phyloP scores from a whole-genome alignment of 2,888 invertebrate genomes.

The Acanthosoma haemorrhoidale region DNA sequence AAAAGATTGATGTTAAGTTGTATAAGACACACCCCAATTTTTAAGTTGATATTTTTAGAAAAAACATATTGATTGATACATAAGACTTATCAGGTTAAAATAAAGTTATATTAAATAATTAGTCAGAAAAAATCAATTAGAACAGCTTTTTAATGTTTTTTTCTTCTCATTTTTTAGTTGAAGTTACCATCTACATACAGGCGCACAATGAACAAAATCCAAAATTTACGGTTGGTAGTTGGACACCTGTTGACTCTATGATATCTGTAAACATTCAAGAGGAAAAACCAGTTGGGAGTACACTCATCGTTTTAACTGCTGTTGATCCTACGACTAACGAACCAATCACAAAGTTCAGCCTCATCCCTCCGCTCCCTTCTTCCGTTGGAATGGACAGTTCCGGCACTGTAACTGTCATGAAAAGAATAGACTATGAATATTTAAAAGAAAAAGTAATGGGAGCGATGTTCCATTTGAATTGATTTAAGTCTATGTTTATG shows the following conservation, averaged over 20 bases:
- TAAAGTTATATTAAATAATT: no score
- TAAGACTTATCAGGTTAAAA: no score
- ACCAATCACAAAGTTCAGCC: conserved; percentile 40
- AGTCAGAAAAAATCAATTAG: no score
- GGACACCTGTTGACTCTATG: conserved; percentile 64
- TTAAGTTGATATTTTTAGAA: not conserved
- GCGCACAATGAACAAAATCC: conserved; percentile 72
- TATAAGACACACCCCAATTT: no score
- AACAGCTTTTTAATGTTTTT: no score
- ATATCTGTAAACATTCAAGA: conserved; percentile 65
- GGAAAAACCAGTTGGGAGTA: conserved; percentile 69
- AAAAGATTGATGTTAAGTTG: no score
- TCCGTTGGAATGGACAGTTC: conserved; percentile 39
- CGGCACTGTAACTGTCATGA: conserved; percentile 68
- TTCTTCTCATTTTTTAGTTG: conserved; percentile 52
- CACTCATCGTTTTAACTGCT: conserved; percentile 61
- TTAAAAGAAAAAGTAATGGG: conserved; percentile 56
- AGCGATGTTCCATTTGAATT: no score
- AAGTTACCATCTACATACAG: conserved; percentile 71
- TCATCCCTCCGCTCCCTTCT: conserved; percentile 39
- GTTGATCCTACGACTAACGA: conserved; percentile 51
- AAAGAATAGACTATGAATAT: conserved; percentile 70
- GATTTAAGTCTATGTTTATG: not conserved
- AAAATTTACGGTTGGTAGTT: conserved; percentile 64
- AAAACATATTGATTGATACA: not conserved